These are phyloP conservation scores for Asteroscopus sphinx DNA, from an alignment of 2,888 invertebrate species.

Conservation along the genomic window DNA sequence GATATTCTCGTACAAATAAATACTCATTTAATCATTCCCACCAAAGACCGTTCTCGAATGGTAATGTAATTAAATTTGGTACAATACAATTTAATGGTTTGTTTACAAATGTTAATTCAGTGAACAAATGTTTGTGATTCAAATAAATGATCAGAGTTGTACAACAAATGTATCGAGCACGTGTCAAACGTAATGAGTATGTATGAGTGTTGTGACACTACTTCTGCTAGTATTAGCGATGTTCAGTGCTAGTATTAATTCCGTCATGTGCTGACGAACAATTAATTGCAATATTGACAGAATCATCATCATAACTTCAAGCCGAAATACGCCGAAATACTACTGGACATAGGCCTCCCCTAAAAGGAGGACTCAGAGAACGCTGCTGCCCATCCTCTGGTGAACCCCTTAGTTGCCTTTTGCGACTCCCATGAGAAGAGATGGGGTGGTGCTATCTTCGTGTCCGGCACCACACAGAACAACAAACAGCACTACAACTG, in stretches of 20 bases:
- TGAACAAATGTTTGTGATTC: conserved; percentile 23
- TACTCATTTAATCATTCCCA: conserved; percentile 27
- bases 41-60: conserved; percentile 23
- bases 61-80: conserved; percentile 26
- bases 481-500: no score
- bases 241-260: not conserved
- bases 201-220: not conserved
- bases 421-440: no score
- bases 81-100: conserved; percentile 13
- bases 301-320: no score
- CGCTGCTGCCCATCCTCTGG: no score
- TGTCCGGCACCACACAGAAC: no score
- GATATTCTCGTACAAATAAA: conserved; percentile 6
- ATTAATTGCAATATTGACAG: not conserved
- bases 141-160: conserved; percentile 15
- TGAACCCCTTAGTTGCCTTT: no score
- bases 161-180: conserved; percentile 3
- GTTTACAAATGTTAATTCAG: conserved; percentile 34
- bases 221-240: no score
- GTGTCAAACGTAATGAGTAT: not conserved
- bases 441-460: no score
- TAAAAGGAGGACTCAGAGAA: no score
- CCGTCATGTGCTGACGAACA: not conserved
- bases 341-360: no score
- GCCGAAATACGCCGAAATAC: no score